Evolutionary conservation across 2,888 invertebrate genomes (phyloP).

Genomic region (Bombylius major): DNA sequence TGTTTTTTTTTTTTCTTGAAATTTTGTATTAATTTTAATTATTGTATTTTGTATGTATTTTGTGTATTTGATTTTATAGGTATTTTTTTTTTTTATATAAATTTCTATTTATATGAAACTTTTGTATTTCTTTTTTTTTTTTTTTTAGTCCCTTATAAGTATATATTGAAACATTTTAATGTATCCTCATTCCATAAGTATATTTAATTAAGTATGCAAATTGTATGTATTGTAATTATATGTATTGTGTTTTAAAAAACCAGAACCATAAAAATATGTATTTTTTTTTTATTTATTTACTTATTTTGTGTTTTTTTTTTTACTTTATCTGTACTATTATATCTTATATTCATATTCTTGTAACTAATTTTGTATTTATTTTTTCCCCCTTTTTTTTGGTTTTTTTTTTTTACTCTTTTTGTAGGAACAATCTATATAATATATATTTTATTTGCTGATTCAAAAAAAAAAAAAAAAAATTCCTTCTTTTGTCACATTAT

Average conservation of each 20-base stretch:
- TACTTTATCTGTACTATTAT: no score
- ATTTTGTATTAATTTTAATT: slow-evolving; percentile 21
- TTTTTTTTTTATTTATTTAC: slow-evolving; percentile 15
- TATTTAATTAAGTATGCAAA: no score
- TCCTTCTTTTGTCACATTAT: no score
- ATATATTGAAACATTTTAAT: no score
- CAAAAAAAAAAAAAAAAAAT: no score
- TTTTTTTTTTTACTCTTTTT: slow-evolving; percentile 14
- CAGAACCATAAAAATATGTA: neutral
- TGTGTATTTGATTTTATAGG: neutral
- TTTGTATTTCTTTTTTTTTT: no score
- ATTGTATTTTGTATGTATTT: slow-evolving; percentile 21
- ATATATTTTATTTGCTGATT: slow-evolving; percentile 16
- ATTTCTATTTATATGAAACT: no score
- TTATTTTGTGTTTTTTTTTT: slow-evolving; percentile 26
- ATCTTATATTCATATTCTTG: no score
- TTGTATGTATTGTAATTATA: no score
- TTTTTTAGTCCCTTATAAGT: no score
- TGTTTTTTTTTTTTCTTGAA: slow-evolving; percentile 10
- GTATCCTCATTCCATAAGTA: no score
- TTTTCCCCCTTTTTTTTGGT: slow-evolving; percentile 16
- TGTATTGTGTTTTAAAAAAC: no score
- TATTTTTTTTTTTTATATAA: slow-evolving; percentile 10
- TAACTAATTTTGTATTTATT: slow-evolving; percentile 8
- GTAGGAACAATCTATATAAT: slow-evolving; percentile 15